Conservation (phyloP, 2,797 vertebrate genomes). For the Molossus alvarezi region DNA sequence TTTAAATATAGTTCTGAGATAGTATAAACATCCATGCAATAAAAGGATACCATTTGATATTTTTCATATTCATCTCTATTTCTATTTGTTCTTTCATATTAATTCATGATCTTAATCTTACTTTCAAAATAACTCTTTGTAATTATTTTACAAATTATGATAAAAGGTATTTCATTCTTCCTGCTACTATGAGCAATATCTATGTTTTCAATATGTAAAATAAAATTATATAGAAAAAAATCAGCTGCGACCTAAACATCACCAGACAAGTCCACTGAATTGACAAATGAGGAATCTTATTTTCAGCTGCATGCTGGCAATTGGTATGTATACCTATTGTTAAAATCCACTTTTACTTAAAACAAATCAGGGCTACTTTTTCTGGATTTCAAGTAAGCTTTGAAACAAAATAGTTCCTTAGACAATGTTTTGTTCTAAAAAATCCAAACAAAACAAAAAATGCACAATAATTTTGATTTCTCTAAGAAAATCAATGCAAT, state of each 20-base stretch:
- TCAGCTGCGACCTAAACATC: neutral
- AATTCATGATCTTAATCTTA: neutral
- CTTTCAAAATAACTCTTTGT: neutral
- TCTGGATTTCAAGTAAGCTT: neutral
- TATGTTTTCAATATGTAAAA: neutral
- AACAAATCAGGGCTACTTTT: neutral
- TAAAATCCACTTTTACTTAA: constrained; percentile 33
- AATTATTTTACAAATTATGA: neutral
- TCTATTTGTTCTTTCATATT: neutral
- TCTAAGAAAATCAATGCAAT: neutral
- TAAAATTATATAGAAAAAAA: neutral
- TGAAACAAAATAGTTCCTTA: neutral
- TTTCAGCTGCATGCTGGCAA: neutral
- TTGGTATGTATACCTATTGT: neutral
- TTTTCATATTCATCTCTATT: neutral
- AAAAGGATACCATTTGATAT: neutral
- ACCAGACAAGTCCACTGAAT: neutral
- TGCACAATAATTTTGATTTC: neutral
- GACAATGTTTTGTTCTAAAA: neutral
- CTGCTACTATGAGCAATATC: neutral
- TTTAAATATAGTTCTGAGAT: neutral
- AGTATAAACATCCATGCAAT: neutral
- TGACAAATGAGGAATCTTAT: neutral
- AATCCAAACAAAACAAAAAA: constrained; percentile 30
- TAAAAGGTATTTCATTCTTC: neutral